These are phyloP conservation scores for Antrozous pallidus DNA, from an alignment of 2,797 vertebrate species.

Conservation along the genomic window DNA sequence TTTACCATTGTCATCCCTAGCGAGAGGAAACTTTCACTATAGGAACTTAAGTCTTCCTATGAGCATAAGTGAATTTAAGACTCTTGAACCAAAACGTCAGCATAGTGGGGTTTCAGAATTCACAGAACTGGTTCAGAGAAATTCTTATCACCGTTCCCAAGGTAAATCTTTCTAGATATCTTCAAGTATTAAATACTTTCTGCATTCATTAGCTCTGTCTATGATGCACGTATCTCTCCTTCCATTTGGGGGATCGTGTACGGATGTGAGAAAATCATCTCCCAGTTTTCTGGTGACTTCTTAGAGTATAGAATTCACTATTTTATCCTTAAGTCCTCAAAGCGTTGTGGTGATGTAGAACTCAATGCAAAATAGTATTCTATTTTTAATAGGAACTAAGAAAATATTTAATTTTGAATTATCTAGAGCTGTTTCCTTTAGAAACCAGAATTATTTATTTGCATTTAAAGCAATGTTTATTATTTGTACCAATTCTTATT, in stretches of 20 bases:
- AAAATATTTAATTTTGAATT: conserved; percentile 41
- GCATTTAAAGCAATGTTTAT: conserved; percentile 77
- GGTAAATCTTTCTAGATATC: conserved; percentile 57
- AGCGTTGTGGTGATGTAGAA: conserved; percentile 51
- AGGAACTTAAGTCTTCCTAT: conserved; percentile 26
- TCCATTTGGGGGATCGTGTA: conserved; percentile 31
- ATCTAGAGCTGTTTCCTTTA: conserved; percentile 60
- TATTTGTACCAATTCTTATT: conserved; percentile 73
- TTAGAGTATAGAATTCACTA: conserved; percentile 53
- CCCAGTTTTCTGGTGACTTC: conserved; percentile 57
- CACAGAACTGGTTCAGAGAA: conserved; percentile 31
- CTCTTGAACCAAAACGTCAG: conserved; percentile 20
- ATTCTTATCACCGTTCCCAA: conserved; percentile 20
- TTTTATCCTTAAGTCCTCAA: conserved; percentile 59
- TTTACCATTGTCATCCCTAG: not conserved
- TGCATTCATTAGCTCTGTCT: conserved; percentile 49
- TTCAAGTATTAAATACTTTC: conserved; percentile 52
- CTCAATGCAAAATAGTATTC: conserved; percentile 65
- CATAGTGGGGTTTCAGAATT: conserved; percentile 6
- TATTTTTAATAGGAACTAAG: conserved; percentile 73
- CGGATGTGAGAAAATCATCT: conserved; percentile 15
- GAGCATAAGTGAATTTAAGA: conserved; percentile 20
- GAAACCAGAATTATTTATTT: conserved; percentile 79
- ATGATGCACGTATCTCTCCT: conserved; percentile 30
- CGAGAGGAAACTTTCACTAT: not conserved